Percentiles rank a stretch among this genome's conserved stretches.
phyloP scores from a whole-genome alignment of 2,797 vertebrate genomes.

The Danio kyathit region DNA sequence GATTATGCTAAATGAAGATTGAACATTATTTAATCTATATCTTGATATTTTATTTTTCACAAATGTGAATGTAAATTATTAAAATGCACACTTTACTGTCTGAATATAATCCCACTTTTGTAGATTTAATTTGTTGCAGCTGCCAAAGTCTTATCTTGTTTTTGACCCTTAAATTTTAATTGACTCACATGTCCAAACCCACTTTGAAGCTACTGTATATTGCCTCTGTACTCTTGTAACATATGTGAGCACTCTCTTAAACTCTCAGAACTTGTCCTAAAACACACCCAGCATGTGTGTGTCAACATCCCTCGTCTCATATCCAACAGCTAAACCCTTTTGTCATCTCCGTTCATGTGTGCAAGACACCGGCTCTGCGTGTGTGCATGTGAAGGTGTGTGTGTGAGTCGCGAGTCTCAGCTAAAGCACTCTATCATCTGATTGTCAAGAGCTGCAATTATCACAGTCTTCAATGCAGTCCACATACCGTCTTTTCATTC shows the following conservation, averaged over 20 bases:
- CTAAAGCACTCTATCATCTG: conserved; percentile 69
- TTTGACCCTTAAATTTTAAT: neutral
- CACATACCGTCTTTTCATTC: conserved; percentile 45
- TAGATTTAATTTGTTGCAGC: neutral
- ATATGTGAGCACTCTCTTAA: conserved; percentile 3
- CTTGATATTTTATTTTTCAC: too few relatives aligned
- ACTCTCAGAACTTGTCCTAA: conserved; percentile 1
- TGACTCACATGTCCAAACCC: neutral
- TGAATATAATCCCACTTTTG: too few relatives aligned
- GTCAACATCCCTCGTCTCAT: conserved; percentile 60
- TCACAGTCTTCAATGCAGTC: conserved; percentile 33
- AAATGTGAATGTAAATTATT: too few relatives aligned
- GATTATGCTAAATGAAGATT: too few relatives aligned
- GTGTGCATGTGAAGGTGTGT: neutral
- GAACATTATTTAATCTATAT: too few relatives aligned
- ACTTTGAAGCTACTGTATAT: conserved; percentile 17
- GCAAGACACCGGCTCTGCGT: neutral
- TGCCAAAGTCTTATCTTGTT: neutral
- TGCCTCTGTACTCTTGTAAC: neutral
- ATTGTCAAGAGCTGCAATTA: conserved; percentile 63
- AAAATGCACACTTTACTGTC: too few relatives aligned
- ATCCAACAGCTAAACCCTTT: conserved; percentile 62
- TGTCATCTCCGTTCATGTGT: conserved; percentile 59
- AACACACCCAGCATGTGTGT: conserved; percentile 42
- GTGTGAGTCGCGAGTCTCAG: neutral